A percentile compares a stretch with the other conserved stretches of the same genome.
These are phyloP conservation scores for Eristalis pertinax DNA, from an alignment of 2,888 invertebrate genomes.

Conservation along the genomic window DNA sequence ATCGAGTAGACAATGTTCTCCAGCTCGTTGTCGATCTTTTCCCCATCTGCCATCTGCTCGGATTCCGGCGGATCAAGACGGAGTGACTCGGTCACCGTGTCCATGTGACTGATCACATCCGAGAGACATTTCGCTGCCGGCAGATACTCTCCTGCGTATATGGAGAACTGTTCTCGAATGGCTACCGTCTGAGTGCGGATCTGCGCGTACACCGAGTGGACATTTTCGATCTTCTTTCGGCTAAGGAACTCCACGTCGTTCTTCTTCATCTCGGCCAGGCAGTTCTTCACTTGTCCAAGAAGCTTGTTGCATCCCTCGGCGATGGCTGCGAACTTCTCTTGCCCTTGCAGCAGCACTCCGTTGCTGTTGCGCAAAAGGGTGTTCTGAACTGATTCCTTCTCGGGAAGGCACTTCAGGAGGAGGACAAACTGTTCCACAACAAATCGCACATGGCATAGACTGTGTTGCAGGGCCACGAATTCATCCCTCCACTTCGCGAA, in stretches of 20 bases:
- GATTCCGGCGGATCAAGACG: background rate
- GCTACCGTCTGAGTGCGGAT: conserved; percentile 18
- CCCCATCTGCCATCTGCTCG: conserved; percentile 62
- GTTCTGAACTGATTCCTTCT: conserved; percentile 75
- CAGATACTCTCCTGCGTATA: conserved; percentile 71
- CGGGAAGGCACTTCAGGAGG: conserved; percentile 85
- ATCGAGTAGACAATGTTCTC: conserved; percentile 83
- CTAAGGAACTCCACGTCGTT: conserved; percentile 77
- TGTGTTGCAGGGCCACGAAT: conserved; percentile 74
- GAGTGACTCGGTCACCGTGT: conserved; percentile 27
- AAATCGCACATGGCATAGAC: conserved; percentile 76
- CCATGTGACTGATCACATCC: conserved; percentile 73
- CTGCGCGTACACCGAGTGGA: conserved; percentile 28
- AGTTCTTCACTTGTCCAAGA: conserved; percentile 73
- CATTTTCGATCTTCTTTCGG: conserved; percentile 73
- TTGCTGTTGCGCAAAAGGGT: conserved; percentile 68
- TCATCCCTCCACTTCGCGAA: conserved; percentile 75
- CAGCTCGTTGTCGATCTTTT: conserved; percentile 78
- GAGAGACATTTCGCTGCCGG: conserved; percentile 77
- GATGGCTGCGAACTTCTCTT: conserved; percentile 67
- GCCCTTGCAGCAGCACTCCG: conserved; percentile 66
- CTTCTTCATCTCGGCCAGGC: conserved; percentile 74
- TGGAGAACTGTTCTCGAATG: conserved; percentile 39
- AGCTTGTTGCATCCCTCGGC: conserved; percentile 73
- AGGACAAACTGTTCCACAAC: conserved; percentile 87